Evolutionary conservation across 2,797 vertebrate genomes (phyloP), one percentile per base, ranked within the genome.

Genomic region (Nasua narica): DNA sequence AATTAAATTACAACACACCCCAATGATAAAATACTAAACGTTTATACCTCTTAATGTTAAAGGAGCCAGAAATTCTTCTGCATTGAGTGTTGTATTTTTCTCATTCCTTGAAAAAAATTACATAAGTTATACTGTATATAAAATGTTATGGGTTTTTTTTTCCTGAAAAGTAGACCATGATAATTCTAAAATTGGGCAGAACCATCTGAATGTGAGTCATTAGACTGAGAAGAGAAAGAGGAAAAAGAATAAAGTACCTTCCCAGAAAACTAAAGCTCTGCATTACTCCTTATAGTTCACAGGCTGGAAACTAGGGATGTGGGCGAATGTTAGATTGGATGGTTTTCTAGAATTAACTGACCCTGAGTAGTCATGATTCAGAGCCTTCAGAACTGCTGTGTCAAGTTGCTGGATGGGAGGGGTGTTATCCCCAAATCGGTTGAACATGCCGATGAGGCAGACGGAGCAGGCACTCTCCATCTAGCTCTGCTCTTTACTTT

Each of bases 181-280:
- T 79, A 18, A 72, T 95, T 96, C 93, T 96, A 94, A 97, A 97
- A 89, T 13, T 96, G 79, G 81, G 70, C 62, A 91, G 89, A 94
- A 67, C 94, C 94, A 97, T 94, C 95, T 97, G 94, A 93, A 94
- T 40, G 10, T 97, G 93, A 97, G 88, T 92, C 96, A 88, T 92
- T 74, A 85, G 58, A 85, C 11, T 69, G 52, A 96, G 70, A 48
- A 90, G 72, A 96, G 69, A 56, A 83, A 94, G 69, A 90, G 72
- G 77, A 13, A 69, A 86, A 65, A 13, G 46, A 48, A 91, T 50
- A 50, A 83, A 81, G 56, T 32, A 2, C 35, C 70, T 93, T 85
- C 40, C 35, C 32, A 69, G 43, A 12, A 95, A 77, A 32, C 56
- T 62, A 19, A 91, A 88, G 27, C 32, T 13, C 15, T 69, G 18